A percentile compares a stretch with the other conserved stretches of the same genome.
Conservation (phyloP, 2,113 vertebrate genomes). For the Dasyprocta punctata region DNA sequence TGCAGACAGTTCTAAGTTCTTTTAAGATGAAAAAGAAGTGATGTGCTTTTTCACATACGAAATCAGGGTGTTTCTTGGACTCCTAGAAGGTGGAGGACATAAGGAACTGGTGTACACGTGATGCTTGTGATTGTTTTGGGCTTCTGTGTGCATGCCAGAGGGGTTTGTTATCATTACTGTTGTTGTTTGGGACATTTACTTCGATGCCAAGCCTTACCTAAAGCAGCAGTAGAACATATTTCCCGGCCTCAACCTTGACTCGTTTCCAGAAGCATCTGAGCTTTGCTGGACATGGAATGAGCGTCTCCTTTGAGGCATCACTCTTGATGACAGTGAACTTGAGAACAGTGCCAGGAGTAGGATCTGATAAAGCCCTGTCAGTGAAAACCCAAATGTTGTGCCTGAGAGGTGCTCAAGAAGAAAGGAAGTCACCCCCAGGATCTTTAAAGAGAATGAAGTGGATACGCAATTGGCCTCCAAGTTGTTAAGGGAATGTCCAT, state of each 20-base stretch:
- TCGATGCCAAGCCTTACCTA: background rate
- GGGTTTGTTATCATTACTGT: background rate
- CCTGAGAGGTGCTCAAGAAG: background rate
- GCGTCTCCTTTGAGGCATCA: background rate
- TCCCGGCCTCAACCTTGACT: background rate
- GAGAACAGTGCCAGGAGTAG: background rate
- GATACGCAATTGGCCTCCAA: background rate
- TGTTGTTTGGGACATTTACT: background rate
- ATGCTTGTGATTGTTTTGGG: background rate
- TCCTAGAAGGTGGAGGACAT: background rate
- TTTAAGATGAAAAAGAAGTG: background rate
- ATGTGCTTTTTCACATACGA: background rate
- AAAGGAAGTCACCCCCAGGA: background rate
- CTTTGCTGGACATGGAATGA: slow-evolving; percentile 6
- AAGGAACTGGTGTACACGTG: background rate
- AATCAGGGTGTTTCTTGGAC: background rate
- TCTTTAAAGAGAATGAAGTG: background rate
- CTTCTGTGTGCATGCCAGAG: too few species aligned
- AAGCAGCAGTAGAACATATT: background rate
- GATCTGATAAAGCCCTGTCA: background rate
- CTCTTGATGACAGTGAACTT: background rate
- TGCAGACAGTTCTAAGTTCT: background rate
- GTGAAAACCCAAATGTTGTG: background rate
- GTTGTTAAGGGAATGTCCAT: background rate
- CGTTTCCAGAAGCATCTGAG: background rate